Evolutionary conservation across 2,797 vertebrate genomes (phyloP).

Genomic region (Ctenosaura bakeri): DNA sequence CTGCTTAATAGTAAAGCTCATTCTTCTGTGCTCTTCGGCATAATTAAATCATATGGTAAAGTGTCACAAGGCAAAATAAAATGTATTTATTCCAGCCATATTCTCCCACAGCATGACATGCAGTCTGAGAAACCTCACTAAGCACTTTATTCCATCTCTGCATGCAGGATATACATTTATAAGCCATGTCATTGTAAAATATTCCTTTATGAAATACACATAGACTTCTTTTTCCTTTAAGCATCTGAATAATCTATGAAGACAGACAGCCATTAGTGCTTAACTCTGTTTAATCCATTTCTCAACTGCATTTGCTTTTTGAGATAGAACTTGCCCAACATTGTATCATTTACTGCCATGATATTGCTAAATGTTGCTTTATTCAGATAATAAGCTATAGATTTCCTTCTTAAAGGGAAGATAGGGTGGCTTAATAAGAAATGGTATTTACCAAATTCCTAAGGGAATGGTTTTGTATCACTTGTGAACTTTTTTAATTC

Average conservation of each 20-base stretch:
- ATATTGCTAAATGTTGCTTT: conserved; percentile 3
- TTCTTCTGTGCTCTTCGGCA: conserved; percentile 59
- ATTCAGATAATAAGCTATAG: conserved; percentile 24
- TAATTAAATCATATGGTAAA: conserved; percentile 81
- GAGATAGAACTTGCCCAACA: conserved; percentile 34
- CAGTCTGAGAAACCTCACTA: conserved; percentile 78
- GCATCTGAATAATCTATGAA: conserved; percentile 61
- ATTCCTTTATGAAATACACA: conserved; percentile 67
- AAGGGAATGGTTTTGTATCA: background rate
- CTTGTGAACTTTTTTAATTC: background rate
- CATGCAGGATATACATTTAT: conserved; percentile 71
- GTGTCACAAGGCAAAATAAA: conserved; percentile 80
- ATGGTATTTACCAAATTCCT: conserved; percentile 4
- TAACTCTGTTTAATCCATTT: conserved; percentile 40
- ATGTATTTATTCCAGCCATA: conserved; percentile 80
- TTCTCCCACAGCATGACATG: conserved; percentile 78
- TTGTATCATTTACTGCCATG: conserved; percentile 41
- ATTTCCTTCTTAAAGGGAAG: conserved; percentile 7
- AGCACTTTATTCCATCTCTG: conserved; percentile 83
- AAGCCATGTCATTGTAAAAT: conserved; percentile 69
- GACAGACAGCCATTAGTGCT: conserved; percentile 44
- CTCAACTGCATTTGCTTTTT: conserved; percentile 42
- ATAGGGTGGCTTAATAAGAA: conserved; percentile 14
- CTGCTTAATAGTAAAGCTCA: conserved; percentile 63
- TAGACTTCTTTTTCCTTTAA: conserved; percentile 61